Conservation (phyloP, 2,888 invertebrate genomes). For the Ethmia dodecea region DNA sequence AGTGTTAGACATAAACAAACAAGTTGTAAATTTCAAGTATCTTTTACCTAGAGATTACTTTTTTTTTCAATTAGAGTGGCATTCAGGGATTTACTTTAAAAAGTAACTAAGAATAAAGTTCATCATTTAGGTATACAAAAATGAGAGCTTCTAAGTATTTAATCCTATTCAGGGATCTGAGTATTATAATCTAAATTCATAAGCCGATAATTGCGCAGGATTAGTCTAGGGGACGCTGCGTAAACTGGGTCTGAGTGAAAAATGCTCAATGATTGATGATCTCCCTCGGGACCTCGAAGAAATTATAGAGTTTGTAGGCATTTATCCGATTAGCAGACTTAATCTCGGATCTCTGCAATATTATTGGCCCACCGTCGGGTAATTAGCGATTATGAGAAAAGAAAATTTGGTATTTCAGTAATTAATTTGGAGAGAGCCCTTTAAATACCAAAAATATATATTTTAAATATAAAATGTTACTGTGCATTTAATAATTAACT, state of each 20-base stretch:
- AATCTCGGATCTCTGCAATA: conserved; percentile 32
- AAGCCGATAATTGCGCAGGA: conserved; percentile 36
- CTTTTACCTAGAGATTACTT: no score
- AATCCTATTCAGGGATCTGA: conserved; percentile 31
- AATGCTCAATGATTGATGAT: conserved; percentile 54
- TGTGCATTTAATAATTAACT: no score
- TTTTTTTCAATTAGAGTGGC: no score
- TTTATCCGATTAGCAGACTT: conserved; percentile 53
- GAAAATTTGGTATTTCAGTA: conserved; percentile 23
- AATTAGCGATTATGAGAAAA: conserved; percentile 48
- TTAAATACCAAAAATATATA: no score
- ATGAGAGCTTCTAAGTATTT: conserved; percentile 9
- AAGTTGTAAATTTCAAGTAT: no score
- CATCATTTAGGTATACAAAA: neutral
- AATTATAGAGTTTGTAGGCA: conserved; percentile 43
- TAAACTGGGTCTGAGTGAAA: conserved; percentile 23
- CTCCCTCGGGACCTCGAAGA: conserved; percentile 28
- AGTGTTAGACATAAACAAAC: no score
- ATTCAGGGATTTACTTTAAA: no score
- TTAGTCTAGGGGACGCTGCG: conserved; percentile 9
- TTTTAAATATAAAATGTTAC: no score
- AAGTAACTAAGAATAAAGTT: no score
- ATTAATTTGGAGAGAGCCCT: no score
- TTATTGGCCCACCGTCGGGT: conserved; percentile 35
- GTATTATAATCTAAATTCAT: conserved; percentile 45